phyloP scores from a whole-genome alignment of 2,113 vertebrate genomes.

The Pluvialis apricaria region DNA sequence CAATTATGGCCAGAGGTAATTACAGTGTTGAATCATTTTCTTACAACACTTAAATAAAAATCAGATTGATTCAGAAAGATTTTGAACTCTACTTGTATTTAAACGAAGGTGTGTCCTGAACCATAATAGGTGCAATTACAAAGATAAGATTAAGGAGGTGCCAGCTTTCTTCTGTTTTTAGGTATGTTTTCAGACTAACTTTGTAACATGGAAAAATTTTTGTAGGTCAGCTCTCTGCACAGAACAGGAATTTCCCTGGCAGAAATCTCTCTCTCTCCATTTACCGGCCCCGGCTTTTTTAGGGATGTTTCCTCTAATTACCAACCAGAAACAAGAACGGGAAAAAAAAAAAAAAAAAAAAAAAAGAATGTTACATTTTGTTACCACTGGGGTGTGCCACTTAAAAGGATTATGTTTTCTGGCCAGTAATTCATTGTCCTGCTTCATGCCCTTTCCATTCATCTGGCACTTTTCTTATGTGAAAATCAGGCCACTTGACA shows the following conservation, averaged over 20 bases:
- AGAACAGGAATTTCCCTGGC: background rate
- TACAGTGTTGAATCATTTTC: slow-evolving; percentile 30
- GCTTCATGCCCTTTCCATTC: background rate
- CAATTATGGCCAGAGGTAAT: slow-evolving; percentile 22
- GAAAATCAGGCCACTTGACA: background rate
- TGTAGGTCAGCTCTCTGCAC: background rate
- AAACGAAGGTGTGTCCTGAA: slow-evolving; percentile 13
- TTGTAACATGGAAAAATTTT: background rate
- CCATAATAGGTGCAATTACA: background rate
- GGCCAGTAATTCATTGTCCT: background rate
- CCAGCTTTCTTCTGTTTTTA: background rate
- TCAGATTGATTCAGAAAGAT: slow-evolving; percentile 27
- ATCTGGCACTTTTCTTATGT: background rate
- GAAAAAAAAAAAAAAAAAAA: background rate
- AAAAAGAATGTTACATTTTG: background rate
- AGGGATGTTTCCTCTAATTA: background rate
- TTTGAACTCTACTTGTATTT: background rate
- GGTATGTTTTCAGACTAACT: background rate
- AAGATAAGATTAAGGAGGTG: slow-evolving; percentile 40
- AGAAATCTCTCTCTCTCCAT: background rate
- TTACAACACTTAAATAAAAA: slow-evolving; percentile 18
- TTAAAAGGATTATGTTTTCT: slow-evolving; percentile 25
- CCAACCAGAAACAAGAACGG: background rate
- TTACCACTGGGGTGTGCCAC: slow-evolving; percentile 58
- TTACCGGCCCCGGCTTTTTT: background rate